Conservation (phyloP, 2,113 vertebrate genomes). For the Thamnaconus septentrionalis region DNA sequence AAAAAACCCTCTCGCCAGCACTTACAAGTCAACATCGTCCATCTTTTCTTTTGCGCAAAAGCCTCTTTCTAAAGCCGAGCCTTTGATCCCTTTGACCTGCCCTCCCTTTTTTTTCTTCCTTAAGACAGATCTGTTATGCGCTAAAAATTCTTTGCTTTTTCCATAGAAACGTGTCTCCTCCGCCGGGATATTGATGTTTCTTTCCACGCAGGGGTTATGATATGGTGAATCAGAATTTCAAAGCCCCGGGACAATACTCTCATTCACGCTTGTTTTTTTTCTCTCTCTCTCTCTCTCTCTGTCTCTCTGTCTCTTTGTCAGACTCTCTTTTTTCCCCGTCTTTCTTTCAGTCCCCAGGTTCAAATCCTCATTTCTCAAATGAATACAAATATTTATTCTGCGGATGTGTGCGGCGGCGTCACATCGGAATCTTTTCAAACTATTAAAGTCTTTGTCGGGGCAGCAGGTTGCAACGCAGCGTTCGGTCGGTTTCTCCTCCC, state of each 20-base stretch:
- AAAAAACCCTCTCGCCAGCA: conserved; percentile 60
- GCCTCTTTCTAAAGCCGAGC: conserved; percentile 82
- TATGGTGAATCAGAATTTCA: conserved; percentile 98
- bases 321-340: background rate
- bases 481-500: background rate
- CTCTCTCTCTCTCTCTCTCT: conserved; percentile 21
- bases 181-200: conserved; percentile 99
- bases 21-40: conserved; percentile 90
- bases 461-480: conserved; percentile 91
- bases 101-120: conserved; percentile 40
- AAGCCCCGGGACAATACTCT: conserved; percentile 88
- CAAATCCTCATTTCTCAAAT: conserved; percentile 81
- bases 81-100: conserved; percentile 92
- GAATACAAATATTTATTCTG: conserved; percentile 94
- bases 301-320: conserved; percentile 55
- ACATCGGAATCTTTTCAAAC: conserved; percentile 84
- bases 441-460: conserved; percentile 86
- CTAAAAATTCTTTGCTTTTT: conserved; percentile 96
- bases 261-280: conserved; percentile 83
- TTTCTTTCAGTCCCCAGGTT: conserved; percentile 69
- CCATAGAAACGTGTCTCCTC: conserved; percentile 99
- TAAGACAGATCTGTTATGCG: conserved; percentile 87
- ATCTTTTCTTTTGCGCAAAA: conserved; percentile 83
- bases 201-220: conserved; percentile 99
- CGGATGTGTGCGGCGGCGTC: conserved; percentile 83